phyloP scores from a whole-genome alignment of 1,140 invertebrate genomes.

The Cydia splendana region DNA sequence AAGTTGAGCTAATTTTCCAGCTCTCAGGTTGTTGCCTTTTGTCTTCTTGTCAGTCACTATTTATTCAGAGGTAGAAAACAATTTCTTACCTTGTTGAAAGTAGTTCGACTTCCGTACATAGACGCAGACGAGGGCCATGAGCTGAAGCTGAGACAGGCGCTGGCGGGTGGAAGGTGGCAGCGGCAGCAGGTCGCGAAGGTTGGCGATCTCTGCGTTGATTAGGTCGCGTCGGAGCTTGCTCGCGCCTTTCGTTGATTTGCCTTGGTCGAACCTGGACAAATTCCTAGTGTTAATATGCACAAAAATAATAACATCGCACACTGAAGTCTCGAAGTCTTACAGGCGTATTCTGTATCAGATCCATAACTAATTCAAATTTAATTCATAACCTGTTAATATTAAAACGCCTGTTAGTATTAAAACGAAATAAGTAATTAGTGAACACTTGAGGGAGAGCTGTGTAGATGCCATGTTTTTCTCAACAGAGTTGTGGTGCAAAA shows the following conservation, averaged over 20 bases:
- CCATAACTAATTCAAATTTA: too few species aligned
- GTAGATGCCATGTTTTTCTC: background rate
- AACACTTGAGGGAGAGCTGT: background rate
- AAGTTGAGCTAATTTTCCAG: too few species aligned
- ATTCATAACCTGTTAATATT: background rate
- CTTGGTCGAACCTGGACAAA: slow-evolving; percentile 92
- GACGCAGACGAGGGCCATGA: slow-evolving; percentile 98
- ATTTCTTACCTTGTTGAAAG: slow-evolving; percentile 91
- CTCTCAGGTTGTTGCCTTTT: too few species aligned
- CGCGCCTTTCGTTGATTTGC: slow-evolving; percentile 98
- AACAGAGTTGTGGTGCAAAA: background rate
- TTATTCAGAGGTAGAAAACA: background rate
- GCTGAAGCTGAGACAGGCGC: slow-evolving; percentile 95
- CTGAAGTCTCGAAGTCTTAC: background rate
- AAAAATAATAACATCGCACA: background rate
- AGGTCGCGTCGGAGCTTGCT: slow-evolving; percentile 97
- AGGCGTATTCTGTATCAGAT: too few species aligned
- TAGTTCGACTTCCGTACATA: slow-evolving; percentile 98
- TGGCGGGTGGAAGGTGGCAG: slow-evolving; percentile 95
- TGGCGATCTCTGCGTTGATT: slow-evolving; percentile 97
- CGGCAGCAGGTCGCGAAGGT: slow-evolving; percentile 95
- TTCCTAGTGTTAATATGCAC: background rate
- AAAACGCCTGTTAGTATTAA: background rate
- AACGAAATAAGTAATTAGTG: background rate
- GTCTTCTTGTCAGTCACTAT: too few species aligned